Percentiles rank a stretch among this genome's conserved stretches.
phyloP scores from a whole-genome alignment of 1,140 invertebrate genomes.

The Ylistrum balloti region DNA sequence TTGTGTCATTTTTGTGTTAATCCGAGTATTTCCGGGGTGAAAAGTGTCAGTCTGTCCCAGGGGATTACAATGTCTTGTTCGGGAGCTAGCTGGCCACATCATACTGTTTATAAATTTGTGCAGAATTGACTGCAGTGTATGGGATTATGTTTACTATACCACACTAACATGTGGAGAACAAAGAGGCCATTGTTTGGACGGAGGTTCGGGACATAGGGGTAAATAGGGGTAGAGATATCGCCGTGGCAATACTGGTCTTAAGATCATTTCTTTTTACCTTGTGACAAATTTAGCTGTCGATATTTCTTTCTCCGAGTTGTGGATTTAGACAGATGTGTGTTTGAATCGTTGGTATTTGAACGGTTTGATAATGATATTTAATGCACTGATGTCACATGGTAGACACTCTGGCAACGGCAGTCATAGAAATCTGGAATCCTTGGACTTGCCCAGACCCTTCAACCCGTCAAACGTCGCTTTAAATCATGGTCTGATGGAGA shows the following conservation, averaged over 20 bases:
- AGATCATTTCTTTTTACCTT: constrained; percentile 25
- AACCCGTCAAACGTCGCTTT: background rate
- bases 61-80: background rate
- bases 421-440: background rate
- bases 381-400: background rate
- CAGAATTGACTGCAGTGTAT: background rate
- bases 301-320: background rate
- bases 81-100: background rate
- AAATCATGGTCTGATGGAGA: background rate
- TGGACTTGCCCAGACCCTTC: background rate
- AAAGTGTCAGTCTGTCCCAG: background rate
- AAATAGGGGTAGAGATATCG: background rate
- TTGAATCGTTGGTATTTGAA: background rate
- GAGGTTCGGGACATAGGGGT: background rate
- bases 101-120: background rate
- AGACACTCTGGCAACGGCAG: background rate
- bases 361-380: background rate
- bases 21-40: background rate
- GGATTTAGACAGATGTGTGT: constrained; percentile 32
- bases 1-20: background rate
- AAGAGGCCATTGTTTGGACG: background rate
- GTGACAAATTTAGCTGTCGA: constrained; percentile 18
- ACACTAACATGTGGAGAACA: background rate
- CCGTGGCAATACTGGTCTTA: background rate
- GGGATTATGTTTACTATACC: background rate